Conservation (phyloP, 2,113 vertebrate species). For the Cranoglanis bouderius region DNA sequence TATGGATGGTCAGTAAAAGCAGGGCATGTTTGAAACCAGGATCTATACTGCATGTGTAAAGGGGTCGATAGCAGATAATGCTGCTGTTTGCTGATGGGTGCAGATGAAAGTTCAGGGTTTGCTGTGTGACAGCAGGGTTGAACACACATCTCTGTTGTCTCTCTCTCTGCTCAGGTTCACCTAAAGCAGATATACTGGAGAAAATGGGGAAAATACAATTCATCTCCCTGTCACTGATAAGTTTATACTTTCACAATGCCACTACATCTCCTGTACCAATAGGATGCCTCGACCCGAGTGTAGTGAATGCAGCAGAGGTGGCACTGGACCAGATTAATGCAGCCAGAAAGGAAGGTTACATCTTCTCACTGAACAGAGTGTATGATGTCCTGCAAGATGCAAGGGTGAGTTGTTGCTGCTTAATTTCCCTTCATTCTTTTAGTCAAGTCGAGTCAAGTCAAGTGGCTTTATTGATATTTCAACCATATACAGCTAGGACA, state of each 20-base stretch:
- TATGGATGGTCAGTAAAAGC: background rate
- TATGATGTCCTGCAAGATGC: slow-evolving; percentile 47
- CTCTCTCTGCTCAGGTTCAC: background rate
- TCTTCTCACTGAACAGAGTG: slow-evolving; percentile 49
- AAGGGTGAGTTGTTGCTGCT: slow-evolving; percentile 30
- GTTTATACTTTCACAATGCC: slow-evolving; percentile 19
- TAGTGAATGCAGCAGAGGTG: slow-evolving; percentile 40
- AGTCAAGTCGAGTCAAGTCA: no score
- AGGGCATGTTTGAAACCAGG: background rate
- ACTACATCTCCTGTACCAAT: background rate
- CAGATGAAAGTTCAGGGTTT: slow-evolving; percentile 48
- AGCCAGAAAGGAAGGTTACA: slow-evolving; percentile 41
- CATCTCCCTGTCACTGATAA: background rate
- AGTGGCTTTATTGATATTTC: no score
- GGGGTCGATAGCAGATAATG: slow-evolving; percentile 41
- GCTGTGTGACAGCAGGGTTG: slow-evolving; percentile 1
- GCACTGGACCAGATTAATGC: slow-evolving; percentile 48
- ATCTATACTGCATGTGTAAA: background rate
- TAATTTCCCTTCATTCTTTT: background rate
- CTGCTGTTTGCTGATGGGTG: slow-evolving; percentile 47
- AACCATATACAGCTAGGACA: no score
- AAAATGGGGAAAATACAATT: slow-evolving; percentile 10
- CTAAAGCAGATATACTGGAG: background rate
- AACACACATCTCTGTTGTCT: background rate
- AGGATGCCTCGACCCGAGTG: slow-evolving; percentile 20